Conservation (phyloP, 2,888 invertebrate species). For the Dryomyza anilis region DNA sequence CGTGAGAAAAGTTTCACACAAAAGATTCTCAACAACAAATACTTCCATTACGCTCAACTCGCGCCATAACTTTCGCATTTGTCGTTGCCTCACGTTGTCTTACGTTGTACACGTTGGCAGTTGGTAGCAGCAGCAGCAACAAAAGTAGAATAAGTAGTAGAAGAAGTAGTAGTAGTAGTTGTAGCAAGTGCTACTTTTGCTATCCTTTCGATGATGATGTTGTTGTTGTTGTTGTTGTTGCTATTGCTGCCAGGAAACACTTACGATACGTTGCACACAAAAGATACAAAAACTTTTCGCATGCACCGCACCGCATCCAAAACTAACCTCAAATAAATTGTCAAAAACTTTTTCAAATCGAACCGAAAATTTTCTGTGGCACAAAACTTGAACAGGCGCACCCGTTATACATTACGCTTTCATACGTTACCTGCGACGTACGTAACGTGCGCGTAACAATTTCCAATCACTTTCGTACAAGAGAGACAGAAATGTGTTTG, state of each 20-base stretch:
- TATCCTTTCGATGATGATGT: too few relatives aligned
- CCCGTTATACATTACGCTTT: not conserved
- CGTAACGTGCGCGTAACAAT: constrained; percentile 43
- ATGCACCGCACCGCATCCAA: constrained; percentile 29
- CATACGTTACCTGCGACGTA: not conserved
- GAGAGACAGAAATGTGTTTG: constrained; percentile 44
- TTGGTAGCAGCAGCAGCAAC: too few relatives aligned
- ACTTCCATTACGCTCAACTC: constrained; percentile 9
- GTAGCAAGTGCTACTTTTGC: too few relatives aligned
- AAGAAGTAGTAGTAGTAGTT: too few relatives aligned
- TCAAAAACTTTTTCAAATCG: constrained; percentile 36
- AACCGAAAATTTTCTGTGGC: constrained; percentile 20
- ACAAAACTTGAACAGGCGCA: not conserved
- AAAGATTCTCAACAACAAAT: constrained; percentile 25
- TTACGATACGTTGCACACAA: constrained; percentile 2
- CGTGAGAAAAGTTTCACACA: constrained; percentile 19
- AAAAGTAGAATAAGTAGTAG: too few relatives aligned
- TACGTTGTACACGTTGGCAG: too few relatives aligned
- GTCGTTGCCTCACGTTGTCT: not conserved
- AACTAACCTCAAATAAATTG: constrained; percentile 54
- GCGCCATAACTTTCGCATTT: not conserved
- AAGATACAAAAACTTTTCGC: constrained; percentile 12
- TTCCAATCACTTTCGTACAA: constrained; percentile 54
- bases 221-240: not conserved
- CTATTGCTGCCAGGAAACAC: constrained; percentile 11